phyloP scores from a whole-genome alignment of 1,140 invertebrate genomes.

The Drosophila bocqueti region DNA sequence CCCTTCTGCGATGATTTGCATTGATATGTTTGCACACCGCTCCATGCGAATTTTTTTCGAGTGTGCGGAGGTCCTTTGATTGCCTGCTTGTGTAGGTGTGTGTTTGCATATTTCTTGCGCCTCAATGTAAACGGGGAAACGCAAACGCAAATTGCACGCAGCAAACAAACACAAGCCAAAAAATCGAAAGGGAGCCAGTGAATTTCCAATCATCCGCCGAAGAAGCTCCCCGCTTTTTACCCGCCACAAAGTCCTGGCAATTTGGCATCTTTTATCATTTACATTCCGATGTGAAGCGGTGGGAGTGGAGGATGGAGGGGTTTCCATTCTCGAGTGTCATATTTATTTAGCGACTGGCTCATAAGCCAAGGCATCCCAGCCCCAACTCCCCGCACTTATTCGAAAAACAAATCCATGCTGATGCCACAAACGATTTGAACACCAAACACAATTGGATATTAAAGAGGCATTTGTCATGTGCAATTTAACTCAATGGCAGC shows the following conservation, averaged over 20 bases:
- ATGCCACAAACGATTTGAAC: constrained; percentile 23
- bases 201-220: constrained; percentile 45
- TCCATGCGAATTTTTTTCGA: constrained; percentile 17
- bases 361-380: neutral
- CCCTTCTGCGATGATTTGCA: constrained; percentile 25
- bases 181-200: neutral
- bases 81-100: constrained; percentile 16
- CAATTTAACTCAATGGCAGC: constrained; percentile 8
- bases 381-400: neutral
- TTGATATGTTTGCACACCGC: constrained; percentile 68
- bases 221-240: neutral
- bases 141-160: constrained; percentile 36
- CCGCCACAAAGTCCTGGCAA: constrained; percentile 32
- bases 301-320: neutral
- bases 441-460: constrained; percentile 25
- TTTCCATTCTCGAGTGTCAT: constrained; percentile 34
- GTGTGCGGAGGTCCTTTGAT: neutral
- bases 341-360: constrained; percentile 39
- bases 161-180: constrained; percentile 23
- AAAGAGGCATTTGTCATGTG: constrained; percentile 17
- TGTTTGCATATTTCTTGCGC: constrained; percentile 69
- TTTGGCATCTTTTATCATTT: constrained; percentile 68
- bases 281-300: constrained; percentile 28
- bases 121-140: constrained; percentile 47
- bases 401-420: constrained; percentile 16